Evolutionary conservation across 2,888 invertebrate genomes (phyloP).

Genomic region (Chrysolina haemoptera): DNA sequence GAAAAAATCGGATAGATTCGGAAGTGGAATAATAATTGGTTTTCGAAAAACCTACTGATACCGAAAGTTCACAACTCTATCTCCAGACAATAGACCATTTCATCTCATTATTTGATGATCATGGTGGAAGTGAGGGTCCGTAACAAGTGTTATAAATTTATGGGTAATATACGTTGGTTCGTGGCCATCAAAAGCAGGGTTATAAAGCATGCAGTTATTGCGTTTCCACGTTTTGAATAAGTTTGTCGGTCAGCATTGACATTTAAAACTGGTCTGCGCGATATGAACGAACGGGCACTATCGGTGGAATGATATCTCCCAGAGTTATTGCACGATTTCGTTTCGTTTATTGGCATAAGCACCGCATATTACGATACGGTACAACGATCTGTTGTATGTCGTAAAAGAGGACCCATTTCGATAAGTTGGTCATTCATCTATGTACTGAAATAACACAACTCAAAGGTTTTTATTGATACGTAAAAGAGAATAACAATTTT

Average conservation of each 20-base stretch:
- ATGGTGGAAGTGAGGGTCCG: slow-evolving; percentile 1
- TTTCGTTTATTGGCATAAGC: slow-evolving; percentile 25
- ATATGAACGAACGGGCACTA: slow-evolving; percentile 17
- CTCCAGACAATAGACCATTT: slow-evolving; percentile 20
- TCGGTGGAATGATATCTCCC: slow-evolving; percentile 20
- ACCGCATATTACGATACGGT: slow-evolving; percentile 15
- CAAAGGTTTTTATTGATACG: no score
- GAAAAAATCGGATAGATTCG: no score
- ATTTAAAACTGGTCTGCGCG: slow-evolving; percentile 25
- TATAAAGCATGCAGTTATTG: slow-evolving; percentile 32
- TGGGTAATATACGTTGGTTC: slow-evolving; percentile 12
- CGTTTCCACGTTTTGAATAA: slow-evolving; percentile 32
- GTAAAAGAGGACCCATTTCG: slow-evolving; percentile 1
- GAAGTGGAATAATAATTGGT: no score
- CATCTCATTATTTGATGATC: slow-evolving; percentile 51
- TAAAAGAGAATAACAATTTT: no score
- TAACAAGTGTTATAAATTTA: slow-evolving; percentile 44
- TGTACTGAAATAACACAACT: not conserved
- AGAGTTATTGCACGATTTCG: slow-evolving; percentile 17
- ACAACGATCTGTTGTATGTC: not conserved
- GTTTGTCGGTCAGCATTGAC: slow-evolving; percentile 28
- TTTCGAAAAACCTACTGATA: slow-evolving; percentile 34
- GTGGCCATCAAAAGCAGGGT: slow-evolving; percentile 29
- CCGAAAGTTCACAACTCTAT: not conserved
- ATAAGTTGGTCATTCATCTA: not conserved